Evolutionary conservation across 64 coral and sea anemone species (phyloP), one percentile per base, ranked within the genome.

Genomic region (Pachyseris speciosa): DNA sequence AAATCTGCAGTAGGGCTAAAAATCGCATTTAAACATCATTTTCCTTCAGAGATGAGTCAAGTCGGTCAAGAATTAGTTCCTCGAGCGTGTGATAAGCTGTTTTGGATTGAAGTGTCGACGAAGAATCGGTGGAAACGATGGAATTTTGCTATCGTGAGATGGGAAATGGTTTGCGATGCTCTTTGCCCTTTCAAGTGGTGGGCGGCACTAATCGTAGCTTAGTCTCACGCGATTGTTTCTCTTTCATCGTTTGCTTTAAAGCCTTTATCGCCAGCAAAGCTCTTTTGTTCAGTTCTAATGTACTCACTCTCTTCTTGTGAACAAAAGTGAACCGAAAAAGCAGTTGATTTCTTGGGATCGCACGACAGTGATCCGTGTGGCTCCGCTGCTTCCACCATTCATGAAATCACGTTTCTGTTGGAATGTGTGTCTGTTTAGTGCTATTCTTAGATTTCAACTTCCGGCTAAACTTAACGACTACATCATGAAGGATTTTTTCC

Each of bases 211-310:
- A 63, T 39, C n/a, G 37, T 22, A 61, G 19, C 29, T 39, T 81
- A 25, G 15, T 22, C 77, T 81, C 77, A 81, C 77, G 77, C 77
- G 77, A 81, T 39, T 26, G 52, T 81, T 38, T 52, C 27, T 38
- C 22, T 22, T 4, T 36, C 19, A n/a, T 31, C 22, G 2, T 75
- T 30, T 75, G 2, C 43, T 74, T 49, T 26, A 7, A 22, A 36
- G 26, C 16, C 15, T 10, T 34, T 19, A 26, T 61, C 24, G 27
- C 20, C 13, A 4, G 11, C n/a, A n/a, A 55, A 16, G 3, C 3
- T 17, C 20, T 17, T 17, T 55, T 55, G 13, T 55, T 12, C 13
- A 13, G 15, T 10, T 19, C 13, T 55, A 16, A 12, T 16, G 51
- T 55, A 12, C 10, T 4, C 20, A 17, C 16, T 55, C n/a, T n/a